These are phyloP conservation scores for Drosophila mojavensis DNA, from an alignment of 1,140 invertebrate species.

Conservation along the genomic window DNA sequence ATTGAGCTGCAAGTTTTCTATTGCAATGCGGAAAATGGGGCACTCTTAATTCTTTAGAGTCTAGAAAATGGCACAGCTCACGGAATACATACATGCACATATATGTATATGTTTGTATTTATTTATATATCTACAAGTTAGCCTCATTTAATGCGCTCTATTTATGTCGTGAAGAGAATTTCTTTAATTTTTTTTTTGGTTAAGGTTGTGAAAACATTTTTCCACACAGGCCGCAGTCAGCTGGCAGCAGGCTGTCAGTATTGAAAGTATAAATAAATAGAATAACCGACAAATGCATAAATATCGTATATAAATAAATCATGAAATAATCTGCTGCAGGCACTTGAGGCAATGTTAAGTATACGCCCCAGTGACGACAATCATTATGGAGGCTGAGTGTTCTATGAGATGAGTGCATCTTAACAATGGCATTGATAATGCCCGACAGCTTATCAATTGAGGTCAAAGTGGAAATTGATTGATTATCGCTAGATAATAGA, in stretches of 20 bases:
- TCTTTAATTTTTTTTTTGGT: constrained; percentile 49
- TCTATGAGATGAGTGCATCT: constrained; percentile 9
- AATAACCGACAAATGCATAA: constrained; percentile 47
- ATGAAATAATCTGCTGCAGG: constrained; percentile 44
- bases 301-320: constrained; percentile 53
- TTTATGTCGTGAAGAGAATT: constrained; percentile 40
- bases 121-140: not conserved
- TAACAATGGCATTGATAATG: constrained; percentile 51
- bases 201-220: constrained; percentile 65
- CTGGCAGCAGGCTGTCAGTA: constrained; percentile 29
- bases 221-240: constrained; percentile 1
- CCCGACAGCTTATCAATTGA: constrained; percentile 48
- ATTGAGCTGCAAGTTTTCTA: constrained; percentile 28
- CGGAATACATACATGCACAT: not conserved
- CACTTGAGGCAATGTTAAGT: constrained; percentile 39
- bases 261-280: constrained; percentile 66
- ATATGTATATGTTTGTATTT: not conserved
- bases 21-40: constrained; percentile 17
- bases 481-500: constrained; percentile 14
- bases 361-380: constrained; percentile 37
- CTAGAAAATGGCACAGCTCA: constrained; percentile 13
- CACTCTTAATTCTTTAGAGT: not conserved
- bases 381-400: constrained; percentile 26
- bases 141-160: constrained; percentile 30
- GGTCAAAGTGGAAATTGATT: constrained; percentile 45